Percentiles rank a stretch among this genome's conserved stretches.
phyloP scores from a whole-genome alignment of 2,113 vertebrate species.

The Ammospiza caudacuta region DNA sequence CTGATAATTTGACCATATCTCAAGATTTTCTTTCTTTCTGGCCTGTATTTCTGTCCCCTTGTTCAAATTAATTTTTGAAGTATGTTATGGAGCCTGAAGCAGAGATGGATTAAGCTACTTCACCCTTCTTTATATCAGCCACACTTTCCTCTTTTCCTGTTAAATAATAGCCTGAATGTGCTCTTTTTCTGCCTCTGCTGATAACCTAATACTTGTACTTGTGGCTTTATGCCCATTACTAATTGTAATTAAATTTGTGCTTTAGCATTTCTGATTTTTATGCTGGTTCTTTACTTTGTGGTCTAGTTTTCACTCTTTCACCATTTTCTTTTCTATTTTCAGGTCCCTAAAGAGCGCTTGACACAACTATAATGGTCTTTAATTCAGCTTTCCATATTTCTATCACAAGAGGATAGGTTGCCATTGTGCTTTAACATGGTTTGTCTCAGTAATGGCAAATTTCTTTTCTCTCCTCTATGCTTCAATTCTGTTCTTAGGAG shows the following conservation, averaged over 20 bases:
- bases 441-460: background rate
- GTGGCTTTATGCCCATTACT: background rate
- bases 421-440: slow-evolving; percentile 4
- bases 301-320: background rate
- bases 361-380: background rate
- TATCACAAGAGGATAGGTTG: background rate
- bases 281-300: background rate
- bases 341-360: background rate
- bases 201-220: background rate
- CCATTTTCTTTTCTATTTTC: background rate
- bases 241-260: slow-evolving; percentile 33
- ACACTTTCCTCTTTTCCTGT: background rate
- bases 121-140: background rate
- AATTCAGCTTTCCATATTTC: background rate
- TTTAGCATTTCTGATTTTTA: background rate
- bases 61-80: slow-evolving; percentile 29
- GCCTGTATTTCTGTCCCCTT: background rate
- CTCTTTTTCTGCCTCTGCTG: background rate
- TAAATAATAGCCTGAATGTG: background rate
- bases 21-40: background rate
- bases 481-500: background rate
- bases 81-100: slow-evolving; percentile 9
- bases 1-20: slow-evolving; percentile 15
- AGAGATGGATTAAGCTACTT: background rate
- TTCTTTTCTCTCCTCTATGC: background rate